phyloP scores from a whole-genome alignment of 53 echinoderm and acorn worm species.

The Paracentrotus lividus region DNA sequence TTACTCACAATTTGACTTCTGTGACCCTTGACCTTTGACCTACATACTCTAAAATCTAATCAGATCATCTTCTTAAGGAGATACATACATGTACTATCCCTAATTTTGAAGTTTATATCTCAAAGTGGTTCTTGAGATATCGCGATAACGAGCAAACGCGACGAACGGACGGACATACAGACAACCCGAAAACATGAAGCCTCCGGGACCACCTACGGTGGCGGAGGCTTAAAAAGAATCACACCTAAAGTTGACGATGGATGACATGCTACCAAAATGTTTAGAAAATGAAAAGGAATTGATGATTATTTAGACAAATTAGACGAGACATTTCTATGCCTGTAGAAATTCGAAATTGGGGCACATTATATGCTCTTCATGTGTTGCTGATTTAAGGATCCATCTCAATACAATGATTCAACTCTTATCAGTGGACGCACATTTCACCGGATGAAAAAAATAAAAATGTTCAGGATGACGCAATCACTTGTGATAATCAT shows the following conservation, averaged over 20 bases:
- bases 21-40: no score
- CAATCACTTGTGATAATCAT: background rate
- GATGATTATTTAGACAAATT: background rate
- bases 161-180: no score
- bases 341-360: background rate
- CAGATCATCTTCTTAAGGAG: no score
- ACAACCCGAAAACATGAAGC: no score
- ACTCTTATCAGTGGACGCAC: background rate
- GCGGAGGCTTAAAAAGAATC: no score
- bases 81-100: no score
- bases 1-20: no score
- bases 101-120: no score
- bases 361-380: background rate
- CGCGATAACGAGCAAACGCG: no score
- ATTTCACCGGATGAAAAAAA: background rate
- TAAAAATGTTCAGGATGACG: background rate
- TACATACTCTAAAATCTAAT: no score
- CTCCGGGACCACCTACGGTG: no score
- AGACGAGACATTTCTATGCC: slow-evolving; percentile 7
- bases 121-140: no score
- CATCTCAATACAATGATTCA: background rate
- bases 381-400: slow-evolving; percentile 36
- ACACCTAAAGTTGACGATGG: background rate
- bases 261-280: background rate
- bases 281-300: background rate